Evolutionary conservation across 1,140 invertebrate species (phyloP).

Genomic region (Portunus trituberculatus): DNA sequence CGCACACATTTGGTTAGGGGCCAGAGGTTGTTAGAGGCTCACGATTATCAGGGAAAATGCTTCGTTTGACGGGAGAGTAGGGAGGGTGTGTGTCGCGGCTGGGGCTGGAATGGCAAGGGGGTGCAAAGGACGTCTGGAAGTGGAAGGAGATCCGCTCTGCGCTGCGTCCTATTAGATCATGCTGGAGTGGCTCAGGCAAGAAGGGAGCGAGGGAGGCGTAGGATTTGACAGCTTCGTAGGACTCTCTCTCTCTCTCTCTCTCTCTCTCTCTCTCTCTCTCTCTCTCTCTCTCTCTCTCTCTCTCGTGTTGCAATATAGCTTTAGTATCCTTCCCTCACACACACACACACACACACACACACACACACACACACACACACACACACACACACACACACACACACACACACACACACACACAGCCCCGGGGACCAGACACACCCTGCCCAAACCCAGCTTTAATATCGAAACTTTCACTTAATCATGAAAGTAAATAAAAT

Average conservation of each 20-base stretch:
- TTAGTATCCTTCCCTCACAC: neutral
- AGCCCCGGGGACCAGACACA: neutral
- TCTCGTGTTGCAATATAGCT: neutral
- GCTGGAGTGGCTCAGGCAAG: neutral
- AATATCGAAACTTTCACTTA: neutral
- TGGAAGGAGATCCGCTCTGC: neutral
- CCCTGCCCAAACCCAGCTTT: neutral
- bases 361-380: constrained; percentile 17
- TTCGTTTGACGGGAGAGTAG: neutral
- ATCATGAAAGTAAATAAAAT: constrained; percentile 24
- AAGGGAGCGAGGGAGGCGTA: neutral
- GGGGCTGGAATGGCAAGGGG: neutral
- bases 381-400: constrained; percentile 1
- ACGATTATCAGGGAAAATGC: constrained; percentile 44
- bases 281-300: neutral
- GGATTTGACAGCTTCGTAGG: neutral
- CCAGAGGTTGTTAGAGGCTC: constrained; percentile 59
- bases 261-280: too few species aligned
- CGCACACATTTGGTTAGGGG: constrained; percentile 48
- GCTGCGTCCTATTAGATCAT: constrained; percentile 1
- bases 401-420: constrained; percentile 20
- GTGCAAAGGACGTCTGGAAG: neutral
- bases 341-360: neutral
- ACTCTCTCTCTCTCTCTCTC: neutral
- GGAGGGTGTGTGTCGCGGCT: neutral